Conservation (phyloP, 2,888 invertebrate genomes). For the Podabrus alpinus region DNA sequence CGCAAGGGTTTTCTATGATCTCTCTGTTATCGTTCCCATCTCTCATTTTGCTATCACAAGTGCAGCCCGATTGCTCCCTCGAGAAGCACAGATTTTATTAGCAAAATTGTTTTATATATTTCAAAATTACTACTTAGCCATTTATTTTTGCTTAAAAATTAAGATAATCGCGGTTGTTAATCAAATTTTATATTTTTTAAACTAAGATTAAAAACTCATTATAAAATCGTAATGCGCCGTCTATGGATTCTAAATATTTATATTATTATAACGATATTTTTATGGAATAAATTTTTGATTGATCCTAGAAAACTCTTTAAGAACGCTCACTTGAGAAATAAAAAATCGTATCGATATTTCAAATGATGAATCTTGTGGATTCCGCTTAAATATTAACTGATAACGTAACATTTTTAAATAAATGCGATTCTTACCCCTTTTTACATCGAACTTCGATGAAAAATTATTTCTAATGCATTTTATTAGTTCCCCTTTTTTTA, state of each 20-base stretch:
- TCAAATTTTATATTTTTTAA: not conserved
- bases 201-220: not conserved
- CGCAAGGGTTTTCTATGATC: constrained; percentile 40
- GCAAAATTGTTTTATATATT: constrained; percentile 40
- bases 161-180: not conserved
- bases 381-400: not conserved
- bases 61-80: constrained; percentile 37
- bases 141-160: not conserved
- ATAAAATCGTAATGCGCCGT: not conserved
- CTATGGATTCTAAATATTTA: not conserved
- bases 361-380: not conserved
- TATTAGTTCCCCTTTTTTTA: not conserved
- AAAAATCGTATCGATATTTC: not conserved
- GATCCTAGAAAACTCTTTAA: not conserved
- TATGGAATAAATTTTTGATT: not conserved
- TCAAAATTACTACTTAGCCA: constrained; percentile 41
- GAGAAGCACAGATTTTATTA: constrained; percentile 40
- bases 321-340: not conserved
- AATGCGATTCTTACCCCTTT: not conserved
- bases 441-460: not conserved
- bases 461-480: not conserved
- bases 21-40: constrained; percentile 45
- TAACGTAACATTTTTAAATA: not conserved
- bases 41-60: constrained; percentile 45
- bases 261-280: not conserved